Conservation (phyloP, 2,113 vertebrate species). For the Mesoclemmys tuberculata region DNA sequence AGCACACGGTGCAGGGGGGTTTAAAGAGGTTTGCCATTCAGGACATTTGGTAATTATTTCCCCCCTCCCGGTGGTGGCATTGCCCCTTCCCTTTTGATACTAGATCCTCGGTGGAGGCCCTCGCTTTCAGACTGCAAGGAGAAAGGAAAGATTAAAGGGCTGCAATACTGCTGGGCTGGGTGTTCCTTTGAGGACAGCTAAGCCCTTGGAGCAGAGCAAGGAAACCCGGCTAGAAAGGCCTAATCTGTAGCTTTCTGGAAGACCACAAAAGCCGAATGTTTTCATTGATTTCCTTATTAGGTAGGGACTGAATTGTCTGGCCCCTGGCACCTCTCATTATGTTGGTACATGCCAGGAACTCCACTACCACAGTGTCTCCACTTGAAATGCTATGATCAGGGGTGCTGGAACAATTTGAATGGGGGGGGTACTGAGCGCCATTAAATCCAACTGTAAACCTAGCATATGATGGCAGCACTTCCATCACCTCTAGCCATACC, state of each 20-base stretch:
- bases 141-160: slow-evolving; percentile 47
- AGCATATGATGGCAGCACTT: no score
- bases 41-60: slow-evolving; percentile 69
- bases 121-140: slow-evolving; percentile 21
- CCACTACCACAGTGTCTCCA: neutral
- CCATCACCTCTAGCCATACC: no score
- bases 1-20: neutral
- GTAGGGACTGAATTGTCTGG: neutral
- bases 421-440: no score
- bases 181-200: slow-evolving; percentile 39
- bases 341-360: slow-evolving; percentile 12
- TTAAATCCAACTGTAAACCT: no score
- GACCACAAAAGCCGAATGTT: neutral
- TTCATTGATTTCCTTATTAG: neutral
- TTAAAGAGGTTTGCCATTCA: slow-evolving; percentile 59
- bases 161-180: neutral
- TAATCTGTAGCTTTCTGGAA: neutral
- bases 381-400: neutral
- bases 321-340: neutral
- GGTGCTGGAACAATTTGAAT: neutral
- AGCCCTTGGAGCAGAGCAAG: slow-evolving; percentile 29
- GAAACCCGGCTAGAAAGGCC: neutral
- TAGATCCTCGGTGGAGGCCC: slow-evolving; percentile 48
- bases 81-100: slow-evolving; percentile 69
- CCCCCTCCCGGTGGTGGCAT: slow-evolving; percentile 16